Conservation (phyloP, 2,797 vertebrate genomes). For the Bradypodion ventrale region DNA sequence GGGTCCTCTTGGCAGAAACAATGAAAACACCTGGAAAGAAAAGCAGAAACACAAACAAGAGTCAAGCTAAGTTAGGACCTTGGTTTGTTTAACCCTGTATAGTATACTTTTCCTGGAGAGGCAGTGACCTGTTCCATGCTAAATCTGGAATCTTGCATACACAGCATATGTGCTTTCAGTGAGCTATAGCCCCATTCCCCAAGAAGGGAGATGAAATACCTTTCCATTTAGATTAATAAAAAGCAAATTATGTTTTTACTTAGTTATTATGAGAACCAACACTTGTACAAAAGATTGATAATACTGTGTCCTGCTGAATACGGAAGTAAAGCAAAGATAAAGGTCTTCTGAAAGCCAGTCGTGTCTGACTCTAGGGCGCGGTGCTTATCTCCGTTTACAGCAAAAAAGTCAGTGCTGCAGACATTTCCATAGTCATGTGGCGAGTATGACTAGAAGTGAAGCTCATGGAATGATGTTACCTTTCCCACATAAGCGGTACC, state of each 20-base stretch:
- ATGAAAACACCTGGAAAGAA: constrained; percentile 86
- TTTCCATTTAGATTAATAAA: background rate
- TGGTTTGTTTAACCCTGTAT: background rate
- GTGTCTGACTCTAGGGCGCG: too few relatives aligned
- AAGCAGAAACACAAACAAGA: background rate
- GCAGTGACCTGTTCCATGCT: background rate
- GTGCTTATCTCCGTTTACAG: too few relatives aligned
- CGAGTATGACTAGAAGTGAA: too few relatives aligned
- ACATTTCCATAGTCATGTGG: too few relatives aligned
- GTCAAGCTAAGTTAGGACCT: background rate
- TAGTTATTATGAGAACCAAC: background rate
- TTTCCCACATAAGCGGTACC: too few relatives aligned
- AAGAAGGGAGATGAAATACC: background rate
- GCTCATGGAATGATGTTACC: too few relatives aligned
- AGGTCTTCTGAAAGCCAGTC: too few relatives aligned
- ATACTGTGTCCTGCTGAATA: background rate
- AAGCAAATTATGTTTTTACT: background rate
- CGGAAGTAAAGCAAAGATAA: too few relatives aligned
- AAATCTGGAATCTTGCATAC: too few relatives aligned
- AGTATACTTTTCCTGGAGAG: too few relatives aligned
- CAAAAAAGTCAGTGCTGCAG: too few relatives aligned
- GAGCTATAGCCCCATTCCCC: background rate
- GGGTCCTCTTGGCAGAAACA: constrained; percentile 94
- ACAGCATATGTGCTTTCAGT: background rate
- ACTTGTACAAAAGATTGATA: background rate